A percentile compares a stretch with the other conserved stretches of the same genome.
phyloP scores from a whole-genome alignment of 2,113 vertebrate species.

The Bufo gargarizans region DNA sequence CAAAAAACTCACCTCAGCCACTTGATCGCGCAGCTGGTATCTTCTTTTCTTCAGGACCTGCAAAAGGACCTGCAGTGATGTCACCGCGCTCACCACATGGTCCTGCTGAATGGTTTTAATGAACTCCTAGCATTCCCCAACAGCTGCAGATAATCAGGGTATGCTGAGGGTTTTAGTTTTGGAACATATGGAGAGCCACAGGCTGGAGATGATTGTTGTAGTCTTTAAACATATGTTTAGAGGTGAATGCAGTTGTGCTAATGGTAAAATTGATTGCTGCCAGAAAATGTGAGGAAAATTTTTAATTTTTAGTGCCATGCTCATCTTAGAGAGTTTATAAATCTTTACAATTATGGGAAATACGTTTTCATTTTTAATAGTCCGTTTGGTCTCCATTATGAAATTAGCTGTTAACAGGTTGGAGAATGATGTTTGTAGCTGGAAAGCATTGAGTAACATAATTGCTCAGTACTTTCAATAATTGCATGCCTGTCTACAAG shows the following conservation, averaged over 20 bases:
- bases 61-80: too few relatives aligned
- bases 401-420: slow-evolving; percentile 15
- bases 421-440: neutral
- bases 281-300: neutral
- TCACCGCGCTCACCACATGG: too few relatives aligned
- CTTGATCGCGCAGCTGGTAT: too few relatives aligned
- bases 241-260: neutral
- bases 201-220: neutral
- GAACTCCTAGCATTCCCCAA: too few relatives aligned
- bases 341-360: slow-evolving; percentile 11
- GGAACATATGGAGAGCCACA: neutral
- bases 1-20: too few relatives aligned
- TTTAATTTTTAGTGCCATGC: neutral
- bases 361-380: slow-evolving; percentile 18
- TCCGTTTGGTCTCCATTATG: neutral
- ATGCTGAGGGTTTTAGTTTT: neutral
- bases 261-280: neutral
- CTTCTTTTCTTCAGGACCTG: too few relatives aligned
- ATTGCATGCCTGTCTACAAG: neutral
- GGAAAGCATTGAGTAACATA: slow-evolving; percentile 12
- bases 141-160: neutral
- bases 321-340: slow-evolving; percentile 3
- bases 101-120: too few relatives aligned
- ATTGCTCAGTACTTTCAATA: neutral
- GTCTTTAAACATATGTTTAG: neutral